Evolutionary conservation across 2,888 invertebrate species (phyloP).

Genomic region (Hirtodrosophila duncani): DNA sequence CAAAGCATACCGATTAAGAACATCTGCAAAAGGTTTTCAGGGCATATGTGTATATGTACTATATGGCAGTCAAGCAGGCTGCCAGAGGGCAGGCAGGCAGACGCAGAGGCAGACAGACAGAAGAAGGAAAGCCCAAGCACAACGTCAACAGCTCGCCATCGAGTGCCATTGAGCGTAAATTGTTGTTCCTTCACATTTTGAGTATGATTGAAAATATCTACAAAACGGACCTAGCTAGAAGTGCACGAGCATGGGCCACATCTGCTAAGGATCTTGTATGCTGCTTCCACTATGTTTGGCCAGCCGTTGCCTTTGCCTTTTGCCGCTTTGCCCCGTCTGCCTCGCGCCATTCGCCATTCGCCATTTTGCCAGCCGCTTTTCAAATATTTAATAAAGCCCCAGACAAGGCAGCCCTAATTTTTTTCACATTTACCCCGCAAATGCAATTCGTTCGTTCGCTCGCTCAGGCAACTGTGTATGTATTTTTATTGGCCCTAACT

Average conservation of each 20-base stretch:
- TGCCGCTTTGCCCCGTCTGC: constrained; percentile 20
- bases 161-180: constrained; percentile 76
- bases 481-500: constrained; percentile 50
- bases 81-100: constrained; percentile 25
- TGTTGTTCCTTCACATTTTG: constrained; percentile 74
- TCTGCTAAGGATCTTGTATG: too few species aligned
- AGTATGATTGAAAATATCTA: constrained; percentile 75
- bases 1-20: too few species aligned
- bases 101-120: too few species aligned
- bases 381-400: constrained; percentile 65
- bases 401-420: constrained; percentile 52
- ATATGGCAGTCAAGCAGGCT: constrained; percentile 17
- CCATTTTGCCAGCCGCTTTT: constrained; percentile 38
- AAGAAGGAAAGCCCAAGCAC: constrained; percentile 6
- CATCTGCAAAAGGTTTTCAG: too few species aligned
- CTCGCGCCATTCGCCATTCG: constrained; percentile 25
- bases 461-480: constrained; percentile 34
- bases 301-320: constrained; percentile 26
- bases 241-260: too few species aligned
- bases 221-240: constrained; percentile 34
- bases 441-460: constrained; percentile 22
- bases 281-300: constrained; percentile 37
- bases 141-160: constrained; percentile 53
- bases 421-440: constrained; percentile 30
- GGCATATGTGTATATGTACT: constrained; percentile 1